These are phyloP conservation scores for Archips crataeganus DNA, from an alignment of 2,888 invertebrate genomes.

Conservation along the genomic window DNA sequence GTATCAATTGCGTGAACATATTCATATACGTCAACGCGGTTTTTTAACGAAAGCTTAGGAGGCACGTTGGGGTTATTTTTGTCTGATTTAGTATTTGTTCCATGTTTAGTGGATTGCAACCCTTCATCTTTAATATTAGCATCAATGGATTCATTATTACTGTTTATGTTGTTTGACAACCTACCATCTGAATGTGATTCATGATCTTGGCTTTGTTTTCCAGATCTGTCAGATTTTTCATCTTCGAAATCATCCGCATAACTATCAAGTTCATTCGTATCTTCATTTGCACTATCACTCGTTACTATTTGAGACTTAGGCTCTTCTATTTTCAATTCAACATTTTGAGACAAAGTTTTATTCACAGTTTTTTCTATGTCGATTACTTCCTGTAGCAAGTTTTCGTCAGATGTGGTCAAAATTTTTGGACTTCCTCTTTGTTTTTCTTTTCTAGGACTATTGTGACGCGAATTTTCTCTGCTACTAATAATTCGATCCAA, in stretches of 20 bases:
- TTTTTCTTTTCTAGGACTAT: slow-evolving; percentile 55
- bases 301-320: slow-evolving; percentile 47
- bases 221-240: slow-evolving; percentile 66
- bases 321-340: slow-evolving; percentile 47
- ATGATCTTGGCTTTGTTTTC: slow-evolving; percentile 42
- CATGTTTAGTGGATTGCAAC: slow-evolving; percentile 39
- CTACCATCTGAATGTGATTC: slow-evolving; percentile 38
- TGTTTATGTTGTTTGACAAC: slow-evolving; percentile 45
- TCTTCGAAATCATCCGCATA: slow-evolving; percentile 82
- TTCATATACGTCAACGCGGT: slow-evolving; percentile 76
- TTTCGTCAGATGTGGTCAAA: slow-evolving; percentile 78
- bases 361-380: slow-evolving; percentile 72
- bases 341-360: slow-evolving; percentile 63
- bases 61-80: slow-evolving; percentile 65
- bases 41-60: slow-evolving; percentile 72
- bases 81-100: slow-evolving; percentile 48
- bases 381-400: slow-evolving; percentile 76
- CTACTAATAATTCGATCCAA: slow-evolving; percentile 74
- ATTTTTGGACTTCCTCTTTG: slow-evolving; percentile 57
- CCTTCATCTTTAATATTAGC: slow-evolving; percentile 39
- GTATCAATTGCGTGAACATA: slow-evolving; percentile 74
- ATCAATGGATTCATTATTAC: slow-evolving; percentile 38
- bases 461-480: slow-evolving; percentile 69
- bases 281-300: slow-evolving; percentile 50
- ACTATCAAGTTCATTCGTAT: slow-evolving; percentile 59